Evolutionary conservation across 2,888 invertebrate species (phyloP).

Genomic region (Nysson spinosus): DNA sequence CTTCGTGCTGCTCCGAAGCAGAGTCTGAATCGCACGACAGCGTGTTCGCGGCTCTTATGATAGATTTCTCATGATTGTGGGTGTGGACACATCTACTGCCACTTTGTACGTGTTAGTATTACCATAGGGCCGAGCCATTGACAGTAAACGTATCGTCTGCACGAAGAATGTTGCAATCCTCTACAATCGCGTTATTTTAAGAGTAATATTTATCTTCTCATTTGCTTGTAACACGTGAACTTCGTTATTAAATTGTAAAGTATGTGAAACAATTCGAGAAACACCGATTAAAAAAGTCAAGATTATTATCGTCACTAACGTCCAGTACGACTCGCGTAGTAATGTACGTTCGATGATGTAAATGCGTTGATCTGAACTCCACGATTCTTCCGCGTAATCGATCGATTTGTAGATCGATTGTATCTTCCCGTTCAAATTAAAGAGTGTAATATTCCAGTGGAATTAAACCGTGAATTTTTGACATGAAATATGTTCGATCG

Average conservation of each 20-base stretch:
- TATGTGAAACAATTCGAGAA: too few species aligned
- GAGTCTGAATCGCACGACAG: conserved; percentile 45
- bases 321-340: conserved; percentile 27
- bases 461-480: background rate
- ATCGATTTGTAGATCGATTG: too few species aligned
- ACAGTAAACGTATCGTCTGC: conserved; percentile 37
- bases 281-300: background rate
- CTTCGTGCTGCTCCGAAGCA: conserved; percentile 24
- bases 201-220: too few species aligned
- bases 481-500: conserved; percentile 10
- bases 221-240: too few species aligned
- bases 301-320: background rate
- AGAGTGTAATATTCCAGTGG: background rate
- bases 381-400: too few species aligned
- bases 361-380: too few species aligned
- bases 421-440: background rate
- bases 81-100: background rate
- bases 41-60: conserved; percentile 53
- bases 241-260: too few species aligned
- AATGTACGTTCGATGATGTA: background rate
- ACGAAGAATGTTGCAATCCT: background rate
- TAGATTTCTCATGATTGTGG: conserved; percentile 33
- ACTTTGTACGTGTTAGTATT: conserved; percentile 4
- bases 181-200: too few species aligned
- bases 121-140: conserved; percentile 28